Evolutionary conservation across 1,140 invertebrate genomes (phyloP).

Genomic region (Papilio xuthus): DNA sequence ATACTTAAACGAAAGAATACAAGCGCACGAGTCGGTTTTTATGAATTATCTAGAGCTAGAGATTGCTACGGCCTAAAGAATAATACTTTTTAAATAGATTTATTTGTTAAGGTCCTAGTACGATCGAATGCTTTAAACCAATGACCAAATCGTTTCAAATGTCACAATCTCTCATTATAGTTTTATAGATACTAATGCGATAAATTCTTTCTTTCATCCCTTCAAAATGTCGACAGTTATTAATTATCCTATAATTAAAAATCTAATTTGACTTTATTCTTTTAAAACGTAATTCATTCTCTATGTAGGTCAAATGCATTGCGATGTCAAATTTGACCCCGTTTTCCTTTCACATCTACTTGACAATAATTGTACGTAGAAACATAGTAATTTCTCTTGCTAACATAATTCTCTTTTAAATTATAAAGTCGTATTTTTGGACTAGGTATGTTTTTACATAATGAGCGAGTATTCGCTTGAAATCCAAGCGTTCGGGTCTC

Average conservation of each 20-base stretch:
- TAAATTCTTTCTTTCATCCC: not conserved
- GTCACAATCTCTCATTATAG: not conserved
- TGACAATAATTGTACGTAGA: constrained; percentile 38
- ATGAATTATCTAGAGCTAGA: not conserved
- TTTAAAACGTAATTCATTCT: constrained; percentile 62
- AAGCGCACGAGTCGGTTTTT: constrained; percentile 33
- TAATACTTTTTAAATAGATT: not conserved
- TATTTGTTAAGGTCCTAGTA: not conserved
- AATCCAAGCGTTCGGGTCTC: constrained; percentile 28
- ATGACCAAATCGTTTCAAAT: no score
- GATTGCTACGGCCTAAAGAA: not conserved
- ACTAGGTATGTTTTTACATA: not conserved
- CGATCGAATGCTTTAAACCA: not conserved
- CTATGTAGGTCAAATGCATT: constrained; percentile 72
- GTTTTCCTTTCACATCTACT: constrained; percentile 50
- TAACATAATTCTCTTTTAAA: not conserved
- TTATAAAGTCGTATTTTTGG: not conserved
- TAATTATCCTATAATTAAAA: not conserved
- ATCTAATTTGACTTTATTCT: constrained; percentile 50
- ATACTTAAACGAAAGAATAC: constrained; percentile 40
- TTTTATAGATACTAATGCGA: not conserved
- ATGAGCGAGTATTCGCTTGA: not conserved
- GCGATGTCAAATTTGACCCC: constrained; percentile 73
- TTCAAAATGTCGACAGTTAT: not conserved
- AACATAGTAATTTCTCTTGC: constrained; percentile 23